Base-by-base conservation (phyloP, 2,888 invertebrate genomes). In the Mythimna pallens region DNA sequence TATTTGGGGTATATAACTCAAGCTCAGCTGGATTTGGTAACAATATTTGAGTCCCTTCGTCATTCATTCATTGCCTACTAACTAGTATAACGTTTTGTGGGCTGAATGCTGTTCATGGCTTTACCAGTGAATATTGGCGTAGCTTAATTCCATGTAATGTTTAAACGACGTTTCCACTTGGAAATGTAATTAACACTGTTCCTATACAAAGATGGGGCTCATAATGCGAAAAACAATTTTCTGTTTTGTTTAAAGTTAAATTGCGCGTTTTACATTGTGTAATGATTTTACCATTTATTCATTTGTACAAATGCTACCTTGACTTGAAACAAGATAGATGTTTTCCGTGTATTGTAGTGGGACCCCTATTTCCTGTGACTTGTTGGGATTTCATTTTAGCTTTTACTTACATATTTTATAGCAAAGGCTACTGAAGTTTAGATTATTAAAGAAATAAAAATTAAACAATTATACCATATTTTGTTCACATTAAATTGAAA, bases 201-300 rank as follows among this genome's bases (percentile, higher is more conserved):
- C 89, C 89, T 91, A 43, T 34, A 88, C 84, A 87, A 85, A 71
- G 50, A 3, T 83, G 86, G 82, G 78, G 77, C 66, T 85, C 59
- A 47, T 25, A 9, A 52, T 43, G 25, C 20, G 58, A 65, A 58
- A 67, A 64, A 36, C 58, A 22, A 40, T 40, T 47, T 73, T 63
- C 55, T 59, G 50, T 61, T 73, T 77, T 81, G 69, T 81, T 63
- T 30, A 12, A 73, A 70, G 30, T 68, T 66, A 17, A 36, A 67
- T 74, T 77, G 70, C 64, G 64, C 47, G 20, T 75, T 73, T 68
- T 73, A 59, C 65, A 67, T 17, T 30, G 10, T 17, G 10, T 54
- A 70, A 70, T 61, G 64, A 36, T 65, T 64, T 76, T 50, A 64
- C 47, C 40, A 73, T 64, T 76, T 12, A 73, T 76, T 43, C 50